phyloP scores from a whole-genome alignment of 2,888 invertebrate species.

The Polyploca ridens region DNA sequence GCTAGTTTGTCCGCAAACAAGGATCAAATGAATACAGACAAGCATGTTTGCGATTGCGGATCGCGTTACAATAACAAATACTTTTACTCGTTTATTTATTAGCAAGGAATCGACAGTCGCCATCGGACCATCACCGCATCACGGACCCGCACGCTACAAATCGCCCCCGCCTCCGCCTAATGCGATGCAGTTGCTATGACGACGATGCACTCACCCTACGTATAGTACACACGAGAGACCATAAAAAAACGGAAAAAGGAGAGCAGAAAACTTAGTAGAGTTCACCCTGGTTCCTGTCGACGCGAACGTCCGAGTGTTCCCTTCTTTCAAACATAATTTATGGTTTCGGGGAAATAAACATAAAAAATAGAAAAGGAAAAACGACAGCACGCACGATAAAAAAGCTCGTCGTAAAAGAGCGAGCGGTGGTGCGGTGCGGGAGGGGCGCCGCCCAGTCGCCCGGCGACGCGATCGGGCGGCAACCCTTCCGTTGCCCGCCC shows the following conservation, averaged over 20 bases:
- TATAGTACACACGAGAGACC: slow-evolving; percentile 69
- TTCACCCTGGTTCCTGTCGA: slow-evolving; percentile 81
- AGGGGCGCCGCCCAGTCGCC: slow-evolving; percentile 54
- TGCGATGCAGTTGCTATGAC: slow-evolving; percentile 78
- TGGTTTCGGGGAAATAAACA: slow-evolving; percentile 85
- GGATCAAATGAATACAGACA: slow-evolving; percentile 79
- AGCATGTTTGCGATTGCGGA: slow-evolving; percentile 70
- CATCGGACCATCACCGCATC: slow-evolving; percentile 13
- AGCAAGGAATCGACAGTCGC: slow-evolving; percentile 47
- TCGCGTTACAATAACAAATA: slow-evolving; percentile 80
- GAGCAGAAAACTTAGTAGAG: slow-evolving; percentile 76
- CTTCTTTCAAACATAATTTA: slow-evolving; percentile 85
- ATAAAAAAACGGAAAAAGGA: slow-evolving; percentile 76
- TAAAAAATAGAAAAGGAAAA: slow-evolving; percentile 85
- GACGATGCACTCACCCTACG: slow-evolving; percentile 73
- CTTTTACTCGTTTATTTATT: slow-evolving; percentile 60
- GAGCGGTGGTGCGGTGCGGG: slow-evolving; percentile 59
- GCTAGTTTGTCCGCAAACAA: slow-evolving; percentile 79
- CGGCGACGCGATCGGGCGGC: slow-evolving; percentile 61
- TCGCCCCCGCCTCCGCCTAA: slow-evolving; percentile 58
- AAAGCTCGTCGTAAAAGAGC: slow-evolving; percentile 82
- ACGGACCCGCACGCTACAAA: slow-evolving; percentile 25
- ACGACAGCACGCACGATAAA: slow-evolving; percentile 85
- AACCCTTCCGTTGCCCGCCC: slow-evolving; percentile 80
- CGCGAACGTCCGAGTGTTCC: slow-evolving; percentile 82